Base-by-base conservation (phyloP, 2,797 vertebrate genomes). In the Galaxias olidus region DNA sequence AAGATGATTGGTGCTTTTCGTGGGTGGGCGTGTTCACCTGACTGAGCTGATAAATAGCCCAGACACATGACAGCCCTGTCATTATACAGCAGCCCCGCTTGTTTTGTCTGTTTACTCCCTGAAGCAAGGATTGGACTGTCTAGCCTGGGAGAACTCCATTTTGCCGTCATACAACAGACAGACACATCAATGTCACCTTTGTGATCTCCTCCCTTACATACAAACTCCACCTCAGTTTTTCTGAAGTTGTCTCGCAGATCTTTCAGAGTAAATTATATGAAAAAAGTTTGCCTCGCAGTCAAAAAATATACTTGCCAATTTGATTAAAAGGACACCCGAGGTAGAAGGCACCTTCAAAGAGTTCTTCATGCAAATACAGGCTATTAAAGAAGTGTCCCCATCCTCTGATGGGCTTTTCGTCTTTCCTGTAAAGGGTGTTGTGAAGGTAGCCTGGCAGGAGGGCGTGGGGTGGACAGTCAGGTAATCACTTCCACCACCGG, bases 341-440 rank as follows among this genome's bases (percentile, higher is more conserved):
- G 20, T 61, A 63, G 64, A 46, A 4, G 0, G 19, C 13, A 59
- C 59, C 66, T 53, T 59, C 56, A 75, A 59, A 68, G 46, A 75
- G 65, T 74, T 71, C 77, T 65, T 72, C 74, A 75, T 80, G 79
- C 80, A 84, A 72, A 72, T 57, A 66, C 59, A 72, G 64, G 60
- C 65, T 78, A 75, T 72, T 78, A 60, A 78, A 69, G 65, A 66
- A 55, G 72, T 69, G 55, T 67, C 56, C 48, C 61, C 8, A 59
- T 61, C 41, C 62, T 71, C 55, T 60, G 63, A 63, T 74, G 67
- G 68, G 48, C 55, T 40, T 53, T 78, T 80, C 76, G 77, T 74
- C 73, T 74, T 71, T 60, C 44, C 44, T 56, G 44, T 68, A 65
- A 67, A 66, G 53, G 41, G 52, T 60, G 57, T 62, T 66, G n/a